Conservation (phyloP, 2,113 vertebrate genomes). For the Bubo blakistoni region DNA sequence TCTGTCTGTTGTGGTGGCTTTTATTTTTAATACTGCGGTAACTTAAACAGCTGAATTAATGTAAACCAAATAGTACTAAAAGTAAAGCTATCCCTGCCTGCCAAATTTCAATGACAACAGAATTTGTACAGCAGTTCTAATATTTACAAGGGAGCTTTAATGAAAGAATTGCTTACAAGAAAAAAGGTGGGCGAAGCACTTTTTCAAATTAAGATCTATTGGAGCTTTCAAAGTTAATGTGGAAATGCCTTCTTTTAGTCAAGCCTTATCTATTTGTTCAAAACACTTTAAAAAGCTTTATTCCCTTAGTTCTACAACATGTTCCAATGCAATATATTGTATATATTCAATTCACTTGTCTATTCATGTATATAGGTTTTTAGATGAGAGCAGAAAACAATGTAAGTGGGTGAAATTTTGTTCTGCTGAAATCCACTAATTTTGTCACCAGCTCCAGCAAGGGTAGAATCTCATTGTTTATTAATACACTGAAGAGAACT, state of each 20-base stretch:
- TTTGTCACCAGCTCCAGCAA: background rate
- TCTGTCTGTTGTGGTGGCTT: background rate
- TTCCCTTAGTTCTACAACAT: background rate
- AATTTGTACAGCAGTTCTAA: background rate
- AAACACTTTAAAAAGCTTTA: background rate
- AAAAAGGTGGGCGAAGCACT: background rate
- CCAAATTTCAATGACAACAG: background rate
- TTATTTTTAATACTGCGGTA: constrained; percentile 25
- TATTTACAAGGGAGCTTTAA: background rate
- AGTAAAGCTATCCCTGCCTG: background rate
- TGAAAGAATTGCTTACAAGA: background rate
- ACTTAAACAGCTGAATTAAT: constrained; percentile 12
- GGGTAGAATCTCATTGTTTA: background rate
- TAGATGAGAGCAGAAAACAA: background rate
- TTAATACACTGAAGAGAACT: background rate
- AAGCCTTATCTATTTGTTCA: background rate
- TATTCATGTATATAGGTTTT: background rate
- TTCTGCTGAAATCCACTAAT: background rate
- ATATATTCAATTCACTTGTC: background rate
- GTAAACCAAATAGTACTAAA: constrained; percentile 14
- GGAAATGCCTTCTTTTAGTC: background rate
- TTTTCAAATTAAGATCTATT: background rate
- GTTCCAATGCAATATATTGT: background rate
- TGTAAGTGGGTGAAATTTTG: background rate
- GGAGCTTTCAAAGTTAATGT: background rate